These are phyloP conservation scores for Hyppa rectilinea DNA, from an alignment of 2,888 invertebrate species.

Conservation along the genomic window DNA sequence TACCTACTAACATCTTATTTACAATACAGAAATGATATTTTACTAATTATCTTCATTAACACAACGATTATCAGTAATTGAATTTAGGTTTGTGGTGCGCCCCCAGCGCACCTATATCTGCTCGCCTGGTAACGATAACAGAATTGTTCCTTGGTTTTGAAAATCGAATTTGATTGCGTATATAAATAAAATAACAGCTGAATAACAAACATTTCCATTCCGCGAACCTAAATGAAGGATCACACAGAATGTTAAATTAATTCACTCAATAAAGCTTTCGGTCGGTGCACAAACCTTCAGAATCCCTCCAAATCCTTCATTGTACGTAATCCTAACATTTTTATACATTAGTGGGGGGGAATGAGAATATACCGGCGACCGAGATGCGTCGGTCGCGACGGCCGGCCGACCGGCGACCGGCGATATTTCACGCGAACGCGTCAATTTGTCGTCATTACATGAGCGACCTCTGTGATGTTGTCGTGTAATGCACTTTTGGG, in stretches of 20 bases:
- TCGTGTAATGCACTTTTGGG: constrained; percentile 54
- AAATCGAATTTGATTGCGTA: neutral
- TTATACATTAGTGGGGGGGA: constrained; percentile 67
- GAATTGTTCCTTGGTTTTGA: neutral
- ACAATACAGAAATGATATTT: neutral
- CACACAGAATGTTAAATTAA: constrained; percentile 60
- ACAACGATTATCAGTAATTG: neutral
- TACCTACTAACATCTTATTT: neutral
- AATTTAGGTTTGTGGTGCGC: neutral
- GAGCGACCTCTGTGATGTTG: constrained; percentile 53
- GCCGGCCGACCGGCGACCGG: constrained; percentile 24
- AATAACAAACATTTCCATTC: constrained; percentile 45
- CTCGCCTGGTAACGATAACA: neutral
- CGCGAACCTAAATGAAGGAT: constrained; percentile 48
- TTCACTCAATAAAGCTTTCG: constrained; percentile 61
- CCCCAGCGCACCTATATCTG: neutral
- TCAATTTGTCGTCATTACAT: constrained; percentile 76
- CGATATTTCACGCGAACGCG: constrained; percentile 69
- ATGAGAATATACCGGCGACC: constrained; percentile 63
- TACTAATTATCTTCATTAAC: neutral
- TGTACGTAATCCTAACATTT: constrained; percentile 68
- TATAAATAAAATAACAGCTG: neutral
- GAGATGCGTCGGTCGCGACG: constrained; percentile 38
- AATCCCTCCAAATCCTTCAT: constrained; percentile 68
- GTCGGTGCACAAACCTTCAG: constrained; percentile 54